Evolutionary conservation across 2,797 vertebrate species (phyloP).

Genomic region (Harpagifer antarcticus): DNA sequence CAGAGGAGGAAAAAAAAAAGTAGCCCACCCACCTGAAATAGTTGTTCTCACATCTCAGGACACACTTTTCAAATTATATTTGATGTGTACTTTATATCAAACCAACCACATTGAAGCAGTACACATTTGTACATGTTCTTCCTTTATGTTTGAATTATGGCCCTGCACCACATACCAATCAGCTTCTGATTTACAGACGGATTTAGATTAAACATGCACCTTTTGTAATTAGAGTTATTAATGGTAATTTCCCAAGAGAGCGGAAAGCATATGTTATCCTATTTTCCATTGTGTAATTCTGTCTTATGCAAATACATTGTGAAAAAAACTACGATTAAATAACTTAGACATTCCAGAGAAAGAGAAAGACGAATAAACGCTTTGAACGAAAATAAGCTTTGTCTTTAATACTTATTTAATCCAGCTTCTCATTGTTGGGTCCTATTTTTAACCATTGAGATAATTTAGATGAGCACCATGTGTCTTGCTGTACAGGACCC

Average conservation of each 20-base stretch:
- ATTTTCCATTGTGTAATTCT: constrained; percentile 22
- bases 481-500: constrained; percentile 35
- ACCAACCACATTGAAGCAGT: background rate
- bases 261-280: constrained; percentile 22
- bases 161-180: background rate
- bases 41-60: constrained; percentile 28
- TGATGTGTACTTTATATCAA: constrained; percentile 10
- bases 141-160: constrained; percentile 4
- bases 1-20: constrained; percentile 10
- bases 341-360: constrained; percentile 33
- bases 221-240: constrained; percentile 36
- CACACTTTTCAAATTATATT: constrained; percentile 23
- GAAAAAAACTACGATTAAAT: constrained; percentile 29
- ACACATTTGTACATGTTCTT: background rate
- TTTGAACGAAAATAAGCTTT: constrained; percentile 6
- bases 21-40: constrained; percentile 38
- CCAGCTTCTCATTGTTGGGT: constrained; percentile 67
- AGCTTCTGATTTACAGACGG: constrained; percentile 19
- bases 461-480: constrained; percentile 61
- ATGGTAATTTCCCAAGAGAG: constrained; percentile 49
- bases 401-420: constrained; percentile 56
- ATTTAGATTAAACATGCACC: constrained; percentile 17
- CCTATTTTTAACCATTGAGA: constrained; percentile 68
- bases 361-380: background rate
- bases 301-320: constrained; percentile 32